phyloP scores from a whole-genome alignment of 2,888 invertebrate species.

The Onchidella celtica region DNA sequence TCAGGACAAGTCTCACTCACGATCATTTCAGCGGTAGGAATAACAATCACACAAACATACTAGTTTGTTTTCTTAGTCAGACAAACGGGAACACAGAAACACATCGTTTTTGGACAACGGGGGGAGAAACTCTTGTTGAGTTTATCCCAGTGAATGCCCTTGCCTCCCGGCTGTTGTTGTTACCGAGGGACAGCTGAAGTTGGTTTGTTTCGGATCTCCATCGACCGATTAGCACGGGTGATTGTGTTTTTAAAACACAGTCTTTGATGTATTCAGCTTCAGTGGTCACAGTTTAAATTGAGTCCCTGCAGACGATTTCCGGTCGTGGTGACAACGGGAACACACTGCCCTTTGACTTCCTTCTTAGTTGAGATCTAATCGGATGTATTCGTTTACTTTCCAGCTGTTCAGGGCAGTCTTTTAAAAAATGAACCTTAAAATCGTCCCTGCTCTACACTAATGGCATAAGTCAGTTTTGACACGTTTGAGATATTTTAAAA shows the following conservation, averaged over 20 bases:
- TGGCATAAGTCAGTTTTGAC: too few relatives aligned
- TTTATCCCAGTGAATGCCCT: background rate
- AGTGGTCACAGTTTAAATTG: background rate
- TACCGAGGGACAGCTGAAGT: background rate
- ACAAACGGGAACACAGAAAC: background rate
- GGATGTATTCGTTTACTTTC: too few relatives aligned
- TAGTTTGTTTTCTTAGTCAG: conserved; percentile 11
- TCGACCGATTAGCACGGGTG: background rate
- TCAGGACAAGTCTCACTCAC: too few relatives aligned
- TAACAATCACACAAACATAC: background rate
- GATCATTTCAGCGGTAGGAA: too few relatives aligned
- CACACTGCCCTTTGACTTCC: too few relatives aligned
- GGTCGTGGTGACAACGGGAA: too few relatives aligned
- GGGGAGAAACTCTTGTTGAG: too few relatives aligned
- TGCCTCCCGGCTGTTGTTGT: background rate
- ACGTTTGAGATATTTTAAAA: too few relatives aligned
- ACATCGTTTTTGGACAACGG: background rate
- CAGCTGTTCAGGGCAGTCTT: too few relatives aligned
- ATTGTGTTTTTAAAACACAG: conserved; percentile 1
- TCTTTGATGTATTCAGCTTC: background rate
- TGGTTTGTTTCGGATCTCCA: background rate
- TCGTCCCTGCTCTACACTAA: too few relatives aligned
- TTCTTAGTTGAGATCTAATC: too few relatives aligned
- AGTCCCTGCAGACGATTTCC: background rate
- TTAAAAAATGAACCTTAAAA: too few relatives aligned